Base-by-base conservation (phyloP, 2,888 invertebrate species). In the Petrophora chlorosata region DNA sequence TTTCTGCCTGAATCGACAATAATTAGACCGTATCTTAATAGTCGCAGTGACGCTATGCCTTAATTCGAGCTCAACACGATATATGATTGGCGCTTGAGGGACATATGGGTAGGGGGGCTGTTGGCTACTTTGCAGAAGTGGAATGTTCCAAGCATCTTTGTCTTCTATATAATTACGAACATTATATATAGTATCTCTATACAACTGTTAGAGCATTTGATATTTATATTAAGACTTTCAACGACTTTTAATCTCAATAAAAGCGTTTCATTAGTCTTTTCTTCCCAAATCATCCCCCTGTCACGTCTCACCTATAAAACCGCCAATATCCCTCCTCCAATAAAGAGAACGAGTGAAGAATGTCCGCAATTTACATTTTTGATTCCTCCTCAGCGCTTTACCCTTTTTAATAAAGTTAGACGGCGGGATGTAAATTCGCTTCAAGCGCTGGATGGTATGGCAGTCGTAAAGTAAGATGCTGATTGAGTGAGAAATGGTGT, bases 361-460 rank as follows among this genome's bases (percentile, higher is more conserved):
- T 50, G 78, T 81, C 76, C 67, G 70, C 76, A 82, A 85, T 85
- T 85, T 82, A 84, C 79, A 85, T 85, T 79, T 85, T 85, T 83
- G 84, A 83, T 83, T 84, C 79, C 72, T 69, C 60, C 61, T 74
- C 60, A 76, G 78, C 77, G 74, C 77, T 78, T 73, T 72, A 76
- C 63, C 68, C 68, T 69, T 72, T 74, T 76, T 78, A 76, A 76
- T 76, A 76, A 74, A 70, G 73, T 76, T 75, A 76, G 75, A 78
- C 75, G 66, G 59, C 61, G 61, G 61, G 50, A 60, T 57, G 63
- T 65, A 65, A 72, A 72, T 35, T 71, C 71, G 66, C 70, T 79
- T 67, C 41, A 67, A 79, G 76, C 75, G 64, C 49, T 60, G 56
- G 59, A 13, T 40, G 39, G 38, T 40, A n/a, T 41, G 76, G 77